Evolutionary conservation across 2,888 invertebrate genomes (phyloP).

Genomic region (Zygothrica quintamaculata): DNA sequence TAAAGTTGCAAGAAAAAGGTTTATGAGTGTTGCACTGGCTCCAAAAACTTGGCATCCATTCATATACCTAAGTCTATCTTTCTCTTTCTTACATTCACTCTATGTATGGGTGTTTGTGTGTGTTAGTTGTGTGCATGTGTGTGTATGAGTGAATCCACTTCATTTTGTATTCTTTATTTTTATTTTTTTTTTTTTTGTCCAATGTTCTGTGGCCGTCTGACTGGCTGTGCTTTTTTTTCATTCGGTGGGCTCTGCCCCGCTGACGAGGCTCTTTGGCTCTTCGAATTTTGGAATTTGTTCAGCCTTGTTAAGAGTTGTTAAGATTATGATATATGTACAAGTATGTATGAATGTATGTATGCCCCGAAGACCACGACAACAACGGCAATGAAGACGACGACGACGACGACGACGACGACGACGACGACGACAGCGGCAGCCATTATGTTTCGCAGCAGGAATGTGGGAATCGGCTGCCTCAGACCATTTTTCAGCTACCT

Average conservation of each 20-base stretch:
- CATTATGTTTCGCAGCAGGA: conserved; percentile 83
- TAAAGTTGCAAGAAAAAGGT: conserved; percentile 40
- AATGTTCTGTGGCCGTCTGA: conserved; percentile 65
- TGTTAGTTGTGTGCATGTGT: conserved; percentile 35
- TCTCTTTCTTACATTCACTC: conserved; percentile 7
- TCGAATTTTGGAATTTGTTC: conserved; percentile 82
- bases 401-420: conserved; percentile 42
- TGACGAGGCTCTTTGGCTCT: conserved; percentile 66
- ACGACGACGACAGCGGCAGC: conserved; percentile 73
- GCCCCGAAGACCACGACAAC: conserved; percentile 16
- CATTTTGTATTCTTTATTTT: conserved; percentile 66
- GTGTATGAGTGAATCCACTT: conserved; percentile 63
- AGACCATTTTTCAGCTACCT: conserved; percentile 71
- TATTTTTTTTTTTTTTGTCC: conserved; percentile 26
- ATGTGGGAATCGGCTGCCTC: conserved; percentile 81
- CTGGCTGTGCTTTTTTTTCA: conserved; percentile 60
- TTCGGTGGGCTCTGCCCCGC: conserved; percentile 17
- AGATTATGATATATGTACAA: conserved; percentile 82
- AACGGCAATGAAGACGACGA: neutral
- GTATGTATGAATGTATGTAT: conserved; percentile 21
- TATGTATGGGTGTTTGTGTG: neutral
- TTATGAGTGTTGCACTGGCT: conserved; percentile 55
- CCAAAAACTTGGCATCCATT: conserved; percentile 44
- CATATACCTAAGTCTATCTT: conserved; percentile 25
- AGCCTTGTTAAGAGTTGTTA: conserved; percentile 83